Evolutionary conservation across 2,797 vertebrate genomes (phyloP).

Genomic region (Lacerta agilis): DNA sequence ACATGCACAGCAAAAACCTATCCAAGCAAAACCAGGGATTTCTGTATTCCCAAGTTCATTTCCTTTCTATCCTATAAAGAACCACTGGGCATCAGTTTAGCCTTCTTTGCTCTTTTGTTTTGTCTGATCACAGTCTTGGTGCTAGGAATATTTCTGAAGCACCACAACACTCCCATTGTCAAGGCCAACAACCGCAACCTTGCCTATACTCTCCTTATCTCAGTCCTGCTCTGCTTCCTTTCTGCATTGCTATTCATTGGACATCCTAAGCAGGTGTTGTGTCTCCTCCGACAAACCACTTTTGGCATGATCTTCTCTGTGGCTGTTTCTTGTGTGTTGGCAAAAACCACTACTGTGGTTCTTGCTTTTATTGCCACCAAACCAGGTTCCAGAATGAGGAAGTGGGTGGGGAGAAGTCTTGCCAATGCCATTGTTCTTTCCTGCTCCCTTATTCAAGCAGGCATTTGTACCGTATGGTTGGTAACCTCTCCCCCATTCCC

Average conservation of each 20-base stretch:
- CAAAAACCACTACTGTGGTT: constrained; percentile 15
- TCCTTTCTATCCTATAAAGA: constrained; percentile 8
- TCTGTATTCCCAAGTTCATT: background rate
- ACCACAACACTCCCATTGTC: constrained; percentile 17
- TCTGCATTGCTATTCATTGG: background rate
- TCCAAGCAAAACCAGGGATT: background rate
- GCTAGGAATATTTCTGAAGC: background rate
- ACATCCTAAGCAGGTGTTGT: background rate
- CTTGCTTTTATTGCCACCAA: background rate
- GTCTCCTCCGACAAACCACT: background rate
- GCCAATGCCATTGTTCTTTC: background rate
- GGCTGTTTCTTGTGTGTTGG: constrained; percentile 9
- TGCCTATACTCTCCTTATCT: background rate
- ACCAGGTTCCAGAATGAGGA: constrained; percentile 5
- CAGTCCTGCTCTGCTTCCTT: constrained; percentile 7
- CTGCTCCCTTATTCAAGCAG: background rate
- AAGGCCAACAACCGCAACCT: constrained; percentile 7
- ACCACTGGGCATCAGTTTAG: background rate
- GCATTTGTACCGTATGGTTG: background rate
- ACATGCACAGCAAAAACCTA: background rate
- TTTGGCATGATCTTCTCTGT: constrained; percentile 18
- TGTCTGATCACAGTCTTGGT: constrained; percentile 1
- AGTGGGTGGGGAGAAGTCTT: background rate
- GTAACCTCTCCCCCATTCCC: background rate
- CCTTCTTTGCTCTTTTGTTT: background rate